Evolutionary conservation across 2,888 invertebrate species (phyloP).

Genomic region (Leuctra nigra): DNA sequence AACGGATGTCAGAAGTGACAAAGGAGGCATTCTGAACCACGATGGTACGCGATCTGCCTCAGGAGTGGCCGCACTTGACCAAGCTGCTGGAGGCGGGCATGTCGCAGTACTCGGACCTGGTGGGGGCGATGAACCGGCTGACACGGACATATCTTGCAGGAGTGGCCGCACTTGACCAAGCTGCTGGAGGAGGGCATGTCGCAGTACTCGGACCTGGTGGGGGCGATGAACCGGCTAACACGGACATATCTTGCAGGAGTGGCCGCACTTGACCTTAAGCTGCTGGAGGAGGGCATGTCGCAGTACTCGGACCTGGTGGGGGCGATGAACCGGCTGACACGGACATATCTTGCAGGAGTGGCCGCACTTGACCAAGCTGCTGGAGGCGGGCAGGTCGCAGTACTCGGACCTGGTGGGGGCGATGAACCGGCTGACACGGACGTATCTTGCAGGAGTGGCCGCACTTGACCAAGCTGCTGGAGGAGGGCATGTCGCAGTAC

Average conservation of each 20-base stretch:
- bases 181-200: conserved; percentile 49
- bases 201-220: conserved; percentile 80
- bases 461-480: background rate
- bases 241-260: too few relatives aligned
- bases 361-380: background rate
- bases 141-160: too few relatives aligned
- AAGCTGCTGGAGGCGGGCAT: conserved; percentile 47
- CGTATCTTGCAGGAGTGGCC: too few relatives aligned
- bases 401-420: conserved; percentile 87
- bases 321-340: conserved; percentile 88
- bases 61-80: background rate
- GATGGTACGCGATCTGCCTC: too few relatives aligned
- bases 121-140: conserved; percentile 86
- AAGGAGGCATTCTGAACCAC: too few relatives aligned
- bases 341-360: too few relatives aligned
- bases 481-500: conserved; percentile 64
- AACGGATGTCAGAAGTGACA: too few relatives aligned
- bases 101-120: conserved; percentile 78
- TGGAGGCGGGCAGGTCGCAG: conserved; percentile 53
- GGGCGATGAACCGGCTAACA: conserved; percentile 89
- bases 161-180: background rate
- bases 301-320: conserved; percentile 84
- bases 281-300: conserved; percentile 49
- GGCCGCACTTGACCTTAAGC: too few relatives aligned
- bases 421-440: too few relatives aligned